phyloP scores from a whole-genome alignment of 2,888 invertebrate genomes.

The Scrobipalpa atriplicella region DNA sequence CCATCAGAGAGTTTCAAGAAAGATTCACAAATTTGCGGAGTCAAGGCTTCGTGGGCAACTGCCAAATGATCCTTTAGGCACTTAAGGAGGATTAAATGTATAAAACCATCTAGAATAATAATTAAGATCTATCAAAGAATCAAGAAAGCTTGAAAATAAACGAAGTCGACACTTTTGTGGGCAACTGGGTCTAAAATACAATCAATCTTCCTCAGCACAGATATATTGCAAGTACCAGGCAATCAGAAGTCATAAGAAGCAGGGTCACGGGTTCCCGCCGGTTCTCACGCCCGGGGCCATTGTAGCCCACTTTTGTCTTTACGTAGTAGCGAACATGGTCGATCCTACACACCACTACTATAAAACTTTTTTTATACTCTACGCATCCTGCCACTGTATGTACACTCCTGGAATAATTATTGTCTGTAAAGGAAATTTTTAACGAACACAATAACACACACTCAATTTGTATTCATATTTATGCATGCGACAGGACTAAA shows the following conservation, averaged over 20 bases:
- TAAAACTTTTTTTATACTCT: slow-evolving; percentile 11
- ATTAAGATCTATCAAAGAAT: neutral
- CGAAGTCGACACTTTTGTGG: neutral
- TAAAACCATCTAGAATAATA: neutral
- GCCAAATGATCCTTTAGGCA: too few species aligned
- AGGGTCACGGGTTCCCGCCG: slow-evolving; percentile 37
- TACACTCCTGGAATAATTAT: slow-evolving; percentile 14
- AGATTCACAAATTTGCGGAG: too few species aligned
- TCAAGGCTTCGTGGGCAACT: too few species aligned
- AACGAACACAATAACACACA: slow-evolving; percentile 39
- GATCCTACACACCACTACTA: neutral
- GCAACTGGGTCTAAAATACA: slow-evolving; percentile 4
- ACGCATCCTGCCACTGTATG: slow-evolving; percentile 48
- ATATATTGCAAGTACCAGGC: slow-evolving; percentile 5
- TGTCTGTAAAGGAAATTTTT: slow-evolving; percentile 43
- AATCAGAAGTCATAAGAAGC: slow-evolving; percentile 22
- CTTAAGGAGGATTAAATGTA: too few species aligned
- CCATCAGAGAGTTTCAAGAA: neutral
- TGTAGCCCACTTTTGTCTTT: slow-evolving; percentile 52
- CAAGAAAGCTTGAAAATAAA: neutral
- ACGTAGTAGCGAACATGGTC: slow-evolving; percentile 24
- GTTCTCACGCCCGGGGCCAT: slow-evolving; percentile 49
- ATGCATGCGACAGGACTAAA: slow-evolving; percentile 39
- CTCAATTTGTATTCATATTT: slow-evolving; percentile 44
- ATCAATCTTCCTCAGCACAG: slow-evolving; percentile 8